phyloP scores from a whole-genome alignment of 2,797 vertebrate genomes.

The Helostoma temminkii region DNA sequence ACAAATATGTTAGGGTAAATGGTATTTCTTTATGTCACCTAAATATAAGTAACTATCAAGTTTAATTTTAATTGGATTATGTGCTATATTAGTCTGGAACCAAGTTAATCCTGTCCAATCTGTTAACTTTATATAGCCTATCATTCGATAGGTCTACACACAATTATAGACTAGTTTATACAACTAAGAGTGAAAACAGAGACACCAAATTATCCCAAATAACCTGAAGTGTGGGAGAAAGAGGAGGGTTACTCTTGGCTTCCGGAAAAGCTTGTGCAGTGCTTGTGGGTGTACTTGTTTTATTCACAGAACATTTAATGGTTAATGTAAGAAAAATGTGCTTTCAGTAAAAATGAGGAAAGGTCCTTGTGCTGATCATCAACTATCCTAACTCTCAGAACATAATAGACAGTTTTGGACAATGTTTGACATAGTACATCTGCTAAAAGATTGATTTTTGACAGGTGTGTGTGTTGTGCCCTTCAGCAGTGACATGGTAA shows the following conservation, averaged over 20 bases:
- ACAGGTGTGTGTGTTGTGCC: neutral
- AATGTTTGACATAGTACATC: constrained; percentile 15
- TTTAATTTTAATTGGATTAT: constrained; percentile 7
- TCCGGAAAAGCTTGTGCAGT: neutral
- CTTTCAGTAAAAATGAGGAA: neutral
- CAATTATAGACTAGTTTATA: neutral
- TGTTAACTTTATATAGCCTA: constrained; percentile 2
- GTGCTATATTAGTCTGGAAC: neutral
- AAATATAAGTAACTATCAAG: neutral
- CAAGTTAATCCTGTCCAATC: constrained; percentile 10
- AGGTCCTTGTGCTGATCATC: neutral
- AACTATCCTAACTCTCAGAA: neutral
- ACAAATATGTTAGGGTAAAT: neutral
- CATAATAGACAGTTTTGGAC: neutral
- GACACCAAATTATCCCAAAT: neutral
- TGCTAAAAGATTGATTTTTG: constrained; percentile 46
- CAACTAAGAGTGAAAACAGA: constrained; percentile 3
- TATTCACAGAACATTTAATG: no score
- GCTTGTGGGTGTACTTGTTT: neutral
- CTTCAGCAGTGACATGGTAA: constrained; percentile 9
- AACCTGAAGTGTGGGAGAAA: neutral
- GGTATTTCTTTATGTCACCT: neutral
- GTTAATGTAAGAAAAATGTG: neutral
- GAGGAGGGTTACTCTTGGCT: neutral
- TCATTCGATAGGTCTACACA: neutral